Percentiles rank a stretch among this genome's conserved stretches.
Conservation (phyloP, 2,888 invertebrate species). For the Bibio marci region DNA sequence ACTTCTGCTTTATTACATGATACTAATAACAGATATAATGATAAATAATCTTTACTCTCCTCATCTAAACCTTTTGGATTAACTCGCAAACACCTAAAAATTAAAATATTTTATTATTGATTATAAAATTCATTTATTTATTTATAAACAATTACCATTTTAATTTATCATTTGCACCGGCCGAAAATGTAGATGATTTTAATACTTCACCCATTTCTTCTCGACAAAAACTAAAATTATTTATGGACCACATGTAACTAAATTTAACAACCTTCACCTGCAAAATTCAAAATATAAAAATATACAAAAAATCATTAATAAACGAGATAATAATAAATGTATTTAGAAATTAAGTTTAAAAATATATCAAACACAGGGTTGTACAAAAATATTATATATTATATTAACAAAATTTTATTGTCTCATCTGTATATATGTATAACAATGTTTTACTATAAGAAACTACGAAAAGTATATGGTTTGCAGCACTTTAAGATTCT, state of each 20-base stretch:
- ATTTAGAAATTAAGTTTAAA: not conserved
- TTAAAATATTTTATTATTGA: constrained; percentile 4
- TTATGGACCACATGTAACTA: constrained; percentile 99
- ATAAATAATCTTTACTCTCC: constrained; percentile 99
- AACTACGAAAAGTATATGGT: too few relatives aligned
- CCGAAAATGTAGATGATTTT: constrained; percentile 98
- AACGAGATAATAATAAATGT: not conserved
- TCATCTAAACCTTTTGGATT: constrained; percentile 99
- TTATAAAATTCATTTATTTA: not conserved
- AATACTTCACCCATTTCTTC: constrained; percentile 99
- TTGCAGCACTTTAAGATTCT: too few relatives aligned
- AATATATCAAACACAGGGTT: not conserved
- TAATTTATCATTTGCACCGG: constrained; percentile 98
- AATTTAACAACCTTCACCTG: constrained; percentile 99
- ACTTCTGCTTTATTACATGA: constrained; percentile 99
- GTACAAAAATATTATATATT: too few relatives aligned
- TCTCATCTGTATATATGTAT: too few relatives aligned
- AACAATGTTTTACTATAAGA: too few relatives aligned
- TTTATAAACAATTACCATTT: constrained; percentile 61
- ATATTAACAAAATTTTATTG: too few relatives aligned
- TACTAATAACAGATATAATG: constrained; percentile 94
- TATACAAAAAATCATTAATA: constrained; percentile 1
- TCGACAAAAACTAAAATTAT: constrained; percentile 99
- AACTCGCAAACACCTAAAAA: constrained; percentile 82
- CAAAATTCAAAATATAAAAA: constrained; percentile 22